Evolutionary conservation across 2,888 invertebrate species (phyloP).

Genomic region (Tupiocoris notatus): DNA sequence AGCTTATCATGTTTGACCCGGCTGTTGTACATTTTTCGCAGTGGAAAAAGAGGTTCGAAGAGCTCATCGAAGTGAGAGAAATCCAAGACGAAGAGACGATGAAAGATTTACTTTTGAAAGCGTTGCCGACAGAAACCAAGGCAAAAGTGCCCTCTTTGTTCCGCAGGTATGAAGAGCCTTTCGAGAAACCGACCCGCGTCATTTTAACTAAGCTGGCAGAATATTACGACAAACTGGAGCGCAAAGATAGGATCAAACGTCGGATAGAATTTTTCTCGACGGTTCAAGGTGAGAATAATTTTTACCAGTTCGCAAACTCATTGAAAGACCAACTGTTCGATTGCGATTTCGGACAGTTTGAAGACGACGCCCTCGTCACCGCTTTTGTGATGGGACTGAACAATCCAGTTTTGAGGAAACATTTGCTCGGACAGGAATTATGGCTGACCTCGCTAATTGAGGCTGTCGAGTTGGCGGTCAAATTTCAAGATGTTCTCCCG

Average conservation of each 20-base stretch:
- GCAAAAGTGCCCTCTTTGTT: not conserved
- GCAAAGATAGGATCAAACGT: constrained; percentile 7
- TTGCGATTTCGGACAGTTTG: constrained; percentile 25
- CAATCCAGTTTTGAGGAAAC: constrained; percentile 19
- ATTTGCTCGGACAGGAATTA: constrained; percentile 17
- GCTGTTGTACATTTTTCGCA: constrained; percentile 1
- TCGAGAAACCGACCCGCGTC: constrained; percentile 8
- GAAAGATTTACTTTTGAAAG: constrained; percentile 20
- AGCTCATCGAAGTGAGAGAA: constrained; percentile 1
- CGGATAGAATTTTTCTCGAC: constrained; percentile 7
- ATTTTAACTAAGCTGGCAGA: constrained; percentile 17
- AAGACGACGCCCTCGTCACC: constrained; percentile 15
- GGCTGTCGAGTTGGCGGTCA: constrained; percentile 14
- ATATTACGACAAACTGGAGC: constrained; percentile 17
- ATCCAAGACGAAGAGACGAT: constrained; percentile 11
- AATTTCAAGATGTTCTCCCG: constrained; percentile 28
- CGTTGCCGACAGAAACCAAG: not conserved
- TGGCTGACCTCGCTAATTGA: constrained; percentile 15
- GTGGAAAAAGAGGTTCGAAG: constrained; percentile 14
- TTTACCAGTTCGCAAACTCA: constrained; percentile 18
- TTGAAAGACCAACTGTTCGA: constrained; percentile 17
- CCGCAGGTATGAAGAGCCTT: constrained; percentile 18
- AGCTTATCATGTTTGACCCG: constrained; percentile 21
- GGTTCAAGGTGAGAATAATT: not conserved
- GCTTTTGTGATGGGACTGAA: constrained; percentile 11